Conservation (phyloP, 2,113 vertebrate species). For the Axis porcinus region DNA sequence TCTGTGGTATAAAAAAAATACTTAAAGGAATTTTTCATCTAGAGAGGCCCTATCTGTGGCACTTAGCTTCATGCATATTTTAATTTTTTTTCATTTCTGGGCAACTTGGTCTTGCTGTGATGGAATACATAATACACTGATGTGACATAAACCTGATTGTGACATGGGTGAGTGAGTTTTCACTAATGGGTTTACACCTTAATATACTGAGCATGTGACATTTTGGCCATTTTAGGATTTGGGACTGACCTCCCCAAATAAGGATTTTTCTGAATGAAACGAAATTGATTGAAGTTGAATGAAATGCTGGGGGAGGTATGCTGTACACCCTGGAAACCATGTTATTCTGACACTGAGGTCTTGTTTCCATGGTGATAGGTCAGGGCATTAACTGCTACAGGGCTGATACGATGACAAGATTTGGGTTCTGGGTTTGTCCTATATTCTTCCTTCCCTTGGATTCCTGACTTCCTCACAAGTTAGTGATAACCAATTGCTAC, state of each 20-base stretch:
- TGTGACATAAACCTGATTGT: background rate
- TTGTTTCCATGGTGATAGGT: slow-evolving; percentile 41
- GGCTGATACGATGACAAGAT: background rate
- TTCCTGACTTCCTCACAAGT: background rate
- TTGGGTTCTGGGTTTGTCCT: background rate
- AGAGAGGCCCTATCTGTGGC: background rate
- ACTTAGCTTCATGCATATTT: background rate
- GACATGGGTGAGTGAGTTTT: background rate
- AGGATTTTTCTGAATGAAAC: slow-evolving; percentile 60
- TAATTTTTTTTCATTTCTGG: background rate
- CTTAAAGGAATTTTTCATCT: background rate
- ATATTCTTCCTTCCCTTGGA: background rate
- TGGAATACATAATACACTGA: background rate
- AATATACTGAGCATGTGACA: background rate
- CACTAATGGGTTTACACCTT: background rate
- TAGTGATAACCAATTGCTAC: background rate
- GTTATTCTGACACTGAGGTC: background rate
- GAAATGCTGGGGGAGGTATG: background rate
- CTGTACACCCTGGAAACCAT: background rate
- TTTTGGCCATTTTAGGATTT: background rate
- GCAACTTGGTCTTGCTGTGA: background rate
- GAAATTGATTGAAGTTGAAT: slow-evolving; percentile 30
- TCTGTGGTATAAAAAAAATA: background rate
- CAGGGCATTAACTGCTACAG: background rate
- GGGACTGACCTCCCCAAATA: background rate